These are phyloP conservation scores for Gallinago solitaria DNA, from an alignment of 2,797 vertebrate genomes.

Conservation along the genomic window DNA sequence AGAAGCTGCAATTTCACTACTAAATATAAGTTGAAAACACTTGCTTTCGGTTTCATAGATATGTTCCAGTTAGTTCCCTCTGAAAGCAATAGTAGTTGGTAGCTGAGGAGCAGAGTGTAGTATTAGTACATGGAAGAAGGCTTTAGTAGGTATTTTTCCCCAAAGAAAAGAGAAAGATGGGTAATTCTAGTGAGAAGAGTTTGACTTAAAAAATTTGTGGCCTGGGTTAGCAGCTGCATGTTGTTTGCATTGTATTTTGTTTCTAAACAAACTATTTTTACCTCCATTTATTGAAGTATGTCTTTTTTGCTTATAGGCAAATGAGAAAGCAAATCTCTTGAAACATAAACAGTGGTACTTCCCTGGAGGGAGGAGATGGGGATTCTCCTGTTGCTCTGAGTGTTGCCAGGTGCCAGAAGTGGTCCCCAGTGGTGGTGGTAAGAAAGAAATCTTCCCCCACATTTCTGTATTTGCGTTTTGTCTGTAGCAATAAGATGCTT, in stretches of 20 bases:
- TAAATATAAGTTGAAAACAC: not conserved
- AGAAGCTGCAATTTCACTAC: conserved; percentile 15
- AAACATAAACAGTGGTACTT: conserved; percentile 45
- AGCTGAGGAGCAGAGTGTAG: not conserved
- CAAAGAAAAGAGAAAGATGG: not conserved
- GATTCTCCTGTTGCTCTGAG: conserved; percentile 54
- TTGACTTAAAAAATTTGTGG: not conserved
- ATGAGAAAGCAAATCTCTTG: conserved; percentile 54
- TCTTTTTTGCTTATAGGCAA: conserved; percentile 65
- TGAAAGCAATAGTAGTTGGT: not conserved
- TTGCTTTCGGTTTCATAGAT: not conserved
- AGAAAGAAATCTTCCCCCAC: conserved; percentile 31
- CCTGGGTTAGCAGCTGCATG: not conserved
- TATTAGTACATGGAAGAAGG: not conserved
- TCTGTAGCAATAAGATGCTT: conserved; percentile 6
- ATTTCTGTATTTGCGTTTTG: not conserved
- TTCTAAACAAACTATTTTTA: conserved; percentile 16
- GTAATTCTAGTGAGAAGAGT: not conserved
- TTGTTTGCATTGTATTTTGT: conserved; percentile 26
- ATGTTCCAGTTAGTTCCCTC: not conserved
- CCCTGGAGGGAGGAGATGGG: conserved; percentile 43
- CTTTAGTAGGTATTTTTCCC: accelerated
- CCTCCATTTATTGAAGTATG: conserved; percentile 10
- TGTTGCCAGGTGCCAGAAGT: conserved; percentile 53
- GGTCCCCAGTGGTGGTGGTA: conserved; percentile 45